Conservation (phyloP, 2,888 invertebrate species). For the Vanessa cardui region DNA sequence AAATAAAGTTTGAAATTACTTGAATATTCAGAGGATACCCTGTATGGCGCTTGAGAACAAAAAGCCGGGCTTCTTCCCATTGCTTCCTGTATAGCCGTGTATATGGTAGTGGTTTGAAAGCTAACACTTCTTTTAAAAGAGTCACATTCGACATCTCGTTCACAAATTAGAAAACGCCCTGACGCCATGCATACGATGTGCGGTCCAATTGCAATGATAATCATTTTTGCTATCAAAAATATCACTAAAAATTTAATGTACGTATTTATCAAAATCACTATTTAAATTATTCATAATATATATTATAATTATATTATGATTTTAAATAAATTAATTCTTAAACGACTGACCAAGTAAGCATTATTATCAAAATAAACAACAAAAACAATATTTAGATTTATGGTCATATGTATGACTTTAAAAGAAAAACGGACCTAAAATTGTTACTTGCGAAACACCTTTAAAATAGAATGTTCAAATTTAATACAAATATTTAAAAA, state of each 20-base stretch:
- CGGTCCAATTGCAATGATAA: neutral
- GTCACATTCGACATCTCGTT: slow-evolving; percentile 17
- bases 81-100: slow-evolving; percentile 48
- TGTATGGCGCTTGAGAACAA: slow-evolving; percentile 41
- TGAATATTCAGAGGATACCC: neutral
- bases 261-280: too few relatives aligned
- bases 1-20: neutral
- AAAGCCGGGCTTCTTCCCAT: slow-evolving; percentile 56
- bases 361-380: too few relatives aligned
- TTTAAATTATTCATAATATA: too few relatives aligned
- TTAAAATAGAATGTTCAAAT: neutral
- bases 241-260: too few relatives aligned
- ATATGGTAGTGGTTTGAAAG: slow-evolving; percentile 48
- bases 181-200: slow-evolving; percentile 10
- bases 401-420: neutral
- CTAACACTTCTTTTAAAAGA: slow-evolving; percentile 36
- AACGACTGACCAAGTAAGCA: too few relatives aligned
- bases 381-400: neutral
- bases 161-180: slow-evolving; percentile 26
- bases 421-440: neutral
- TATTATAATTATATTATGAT: too few relatives aligned
- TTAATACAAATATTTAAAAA: too few relatives aligned
- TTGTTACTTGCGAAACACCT: slow-evolving; percentile 2
- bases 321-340: too few relatives aligned
- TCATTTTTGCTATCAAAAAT: neutral